phyloP scores from a whole-genome alignment of 2,888 invertebrate species.

The Vandiemenella viatica region DNA sequence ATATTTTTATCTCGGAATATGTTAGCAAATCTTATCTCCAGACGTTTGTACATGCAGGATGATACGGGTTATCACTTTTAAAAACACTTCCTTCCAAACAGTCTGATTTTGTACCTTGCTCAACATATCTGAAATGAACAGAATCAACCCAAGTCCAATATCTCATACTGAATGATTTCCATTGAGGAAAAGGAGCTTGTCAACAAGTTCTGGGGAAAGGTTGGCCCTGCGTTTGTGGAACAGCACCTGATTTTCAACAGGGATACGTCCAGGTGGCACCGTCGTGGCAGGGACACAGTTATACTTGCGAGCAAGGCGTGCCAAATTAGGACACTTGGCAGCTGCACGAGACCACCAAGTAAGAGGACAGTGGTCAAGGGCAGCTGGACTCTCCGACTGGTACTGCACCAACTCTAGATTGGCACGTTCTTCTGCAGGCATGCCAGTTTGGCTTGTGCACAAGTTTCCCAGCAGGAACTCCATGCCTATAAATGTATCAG shows the following conservation, averaged over 20 bases:
- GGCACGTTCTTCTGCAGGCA: conserved; percentile 30
- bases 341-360: conserved; percentile 30
- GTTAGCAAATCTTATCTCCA: no score
- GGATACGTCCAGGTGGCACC: conserved; percentile 28
- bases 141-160: background rate
- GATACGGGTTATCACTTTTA: no score
- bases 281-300: conserved; percentile 32
- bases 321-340: conserved; percentile 30
- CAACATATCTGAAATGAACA: background rate
- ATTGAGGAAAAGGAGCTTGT: conserved; percentile 29
- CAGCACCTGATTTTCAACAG: conserved; percentile 26
- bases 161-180: conserved; percentile 21
- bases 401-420: conserved; percentile 32
- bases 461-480: conserved; percentile 29
- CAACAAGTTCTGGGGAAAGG: conserved; percentile 27
- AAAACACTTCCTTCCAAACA: no score
- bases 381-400: conserved; percentile 30
- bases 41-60: no score
- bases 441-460: conserved; percentile 25
- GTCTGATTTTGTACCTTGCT: no score
- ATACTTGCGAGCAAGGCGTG: conserved; percentile 28
- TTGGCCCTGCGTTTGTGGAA: conserved; percentile 28
- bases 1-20: no score
- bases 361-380: conserved; percentile 31
- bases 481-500: conserved; percentile 25